Conservation (phyloP, 2,888 invertebrate genomes). For the Perithous albicinctus region DNA sequence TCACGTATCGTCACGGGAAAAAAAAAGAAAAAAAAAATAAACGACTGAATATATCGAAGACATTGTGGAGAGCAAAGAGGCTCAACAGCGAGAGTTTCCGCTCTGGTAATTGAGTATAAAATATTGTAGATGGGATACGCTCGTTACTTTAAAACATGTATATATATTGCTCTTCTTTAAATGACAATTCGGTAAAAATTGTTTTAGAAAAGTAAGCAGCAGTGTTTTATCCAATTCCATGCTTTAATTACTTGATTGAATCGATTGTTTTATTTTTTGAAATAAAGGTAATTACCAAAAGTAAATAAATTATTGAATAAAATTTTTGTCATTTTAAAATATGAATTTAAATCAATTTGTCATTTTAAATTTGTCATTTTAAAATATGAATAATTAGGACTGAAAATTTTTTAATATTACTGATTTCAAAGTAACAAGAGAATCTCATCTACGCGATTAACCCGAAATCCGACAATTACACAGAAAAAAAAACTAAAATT, state of each 20-base stretch:
- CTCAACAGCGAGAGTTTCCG: conserved; percentile 8
- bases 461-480: background rate
- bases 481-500: too few relatives aligned
- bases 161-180: background rate
- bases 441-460: background rate
- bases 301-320: background rate
- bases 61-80: background rate
- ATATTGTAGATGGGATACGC: background rate
- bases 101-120: background rate
- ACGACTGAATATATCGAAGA: conserved; percentile 12
- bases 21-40: background rate
- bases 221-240: background rate
- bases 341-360: too few relatives aligned
- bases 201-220: background rate
- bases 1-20: conserved; percentile 12
- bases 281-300: background rate
- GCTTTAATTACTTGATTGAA: background rate
- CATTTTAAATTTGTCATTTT: too few relatives aligned
- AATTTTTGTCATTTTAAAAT: too few relatives aligned
- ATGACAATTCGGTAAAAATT: background rate
- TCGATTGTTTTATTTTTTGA: background rate
- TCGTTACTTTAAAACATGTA: background rate
- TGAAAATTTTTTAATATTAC: background rate
- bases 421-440: background rate
- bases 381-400: background rate